Evolutionary conservation across 2,888 invertebrate species (phyloP).

Genomic region (Polydesmus complanatus): DNA sequence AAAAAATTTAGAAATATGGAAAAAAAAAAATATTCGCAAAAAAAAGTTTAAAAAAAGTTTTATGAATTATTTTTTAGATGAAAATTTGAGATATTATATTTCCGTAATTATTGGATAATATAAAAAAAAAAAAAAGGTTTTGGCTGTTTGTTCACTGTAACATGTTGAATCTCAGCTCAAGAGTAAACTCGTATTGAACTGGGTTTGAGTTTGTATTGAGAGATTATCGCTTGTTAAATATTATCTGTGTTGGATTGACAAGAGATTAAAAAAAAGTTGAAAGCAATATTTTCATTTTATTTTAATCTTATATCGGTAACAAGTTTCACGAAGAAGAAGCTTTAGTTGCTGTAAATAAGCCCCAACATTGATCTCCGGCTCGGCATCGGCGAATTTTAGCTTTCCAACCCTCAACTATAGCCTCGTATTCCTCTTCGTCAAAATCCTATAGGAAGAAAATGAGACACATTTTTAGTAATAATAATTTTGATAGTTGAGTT

Average conservation of each 20-base stretch:
- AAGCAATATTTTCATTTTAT: neutral
- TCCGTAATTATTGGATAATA: neutral
- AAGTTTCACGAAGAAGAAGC: no score
- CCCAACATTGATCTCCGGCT: slow-evolving; percentile 37
- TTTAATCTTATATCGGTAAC: no score
- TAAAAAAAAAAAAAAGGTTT: neutral
- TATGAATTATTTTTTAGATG: neutral
- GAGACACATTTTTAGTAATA: slow-evolving; percentile 14
- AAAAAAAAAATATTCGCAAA: neutral
- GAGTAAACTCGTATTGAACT: neutral
- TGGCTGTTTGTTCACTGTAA: neutral
- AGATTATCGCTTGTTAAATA: neutral
- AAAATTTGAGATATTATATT: neutral
- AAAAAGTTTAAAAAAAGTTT: no score
- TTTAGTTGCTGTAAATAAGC: slow-evolving; percentile 27
- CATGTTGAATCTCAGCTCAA: neutral
- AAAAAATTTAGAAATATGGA: no score
- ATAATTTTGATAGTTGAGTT: neutral
- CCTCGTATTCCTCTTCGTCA: slow-evolving; percentile 35
- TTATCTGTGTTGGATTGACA: neutral
- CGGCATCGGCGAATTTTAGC: slow-evolving; percentile 32
- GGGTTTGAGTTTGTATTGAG: neutral
- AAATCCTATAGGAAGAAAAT: slow-evolving; percentile 31
- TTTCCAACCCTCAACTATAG: slow-evolving; percentile 37
- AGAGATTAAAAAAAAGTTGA: neutral